Evolutionary conservation across 1,140 invertebrate species (phyloP), one percentile per base, ranked within the genome.

Genomic region (Sesamia nonagrioides): DNA sequence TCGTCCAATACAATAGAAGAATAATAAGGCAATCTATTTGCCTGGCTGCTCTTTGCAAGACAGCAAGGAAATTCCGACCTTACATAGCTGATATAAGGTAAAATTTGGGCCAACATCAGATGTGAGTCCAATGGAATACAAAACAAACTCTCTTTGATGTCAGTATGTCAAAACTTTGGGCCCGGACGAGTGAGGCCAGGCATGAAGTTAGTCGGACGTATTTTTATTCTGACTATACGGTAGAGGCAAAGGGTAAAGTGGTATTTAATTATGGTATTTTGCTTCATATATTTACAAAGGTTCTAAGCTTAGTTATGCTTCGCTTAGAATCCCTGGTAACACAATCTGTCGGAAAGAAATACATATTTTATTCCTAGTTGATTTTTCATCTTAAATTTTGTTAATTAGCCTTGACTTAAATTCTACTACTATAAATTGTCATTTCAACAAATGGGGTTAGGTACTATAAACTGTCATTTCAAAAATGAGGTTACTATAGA

Each of bases 121-220:
- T 40, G 40, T 48, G 66, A 42, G 13, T 69, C 66, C 66, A 69
- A 69, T 69, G 66, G 68, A 71, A 71, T 71, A 54, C 68, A 54
- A 45, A 71, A 71, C n/a, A n/a, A 71, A 71, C 7, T 71, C 52
- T 18, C 68, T 45, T 71, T 54, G 68, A 71, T 54, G 68, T 54
- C 68, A 71, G 68, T 54, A 52, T 37, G 68, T 71, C 68, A 54
- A 71, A 71, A 71, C 18, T 69, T 69, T 69, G 45, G 33, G 5
- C 60, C 33, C 60, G 52, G 48, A 7, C 33, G 68, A 54, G 33
- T 71, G 45, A 71, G 54, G 33, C 50, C 40, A 17, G 68, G 27
- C 50, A 71, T 54, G 21, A 71, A 71, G 68, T 71, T 71, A 52
- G 68, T 71, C 33, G 17, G 33, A 71, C 27, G 33, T 71, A 71